phyloP scores from a whole-genome alignment of 2,113 vertebrate genomes.

The Heteronetta atricapilla region DNA sequence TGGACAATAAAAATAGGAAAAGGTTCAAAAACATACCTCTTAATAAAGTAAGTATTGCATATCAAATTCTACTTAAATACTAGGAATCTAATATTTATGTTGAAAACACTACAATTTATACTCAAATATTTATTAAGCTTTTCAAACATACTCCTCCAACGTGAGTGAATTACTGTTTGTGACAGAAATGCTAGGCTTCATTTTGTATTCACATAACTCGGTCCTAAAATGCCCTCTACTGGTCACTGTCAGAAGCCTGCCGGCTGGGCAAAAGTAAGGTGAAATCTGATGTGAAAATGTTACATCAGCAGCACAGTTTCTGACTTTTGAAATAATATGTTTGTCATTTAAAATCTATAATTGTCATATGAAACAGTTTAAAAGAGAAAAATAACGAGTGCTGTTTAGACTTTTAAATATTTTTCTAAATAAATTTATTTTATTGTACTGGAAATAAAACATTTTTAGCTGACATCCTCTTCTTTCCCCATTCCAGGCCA shows the following conservation, averaged over 20 bases:
- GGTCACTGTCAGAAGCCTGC: slow-evolving; percentile 12
- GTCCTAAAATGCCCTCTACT: slow-evolving; percentile 76
- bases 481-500: background rate
- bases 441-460: background rate
- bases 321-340: background rate
- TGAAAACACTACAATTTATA: background rate
- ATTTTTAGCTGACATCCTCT: background rate
- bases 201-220: background rate
- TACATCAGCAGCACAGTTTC: background rate
- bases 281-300: background rate
- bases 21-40: slow-evolving; percentile 48
- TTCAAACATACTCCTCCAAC: background rate
- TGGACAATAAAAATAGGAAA: background rate
- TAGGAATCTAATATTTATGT: slow-evolving; percentile 17
- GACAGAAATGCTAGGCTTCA: background rate
- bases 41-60: slow-evolving; percentile 31
- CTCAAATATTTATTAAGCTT: slow-evolving; percentile 50
- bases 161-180: background rate
- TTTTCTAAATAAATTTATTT: background rate
- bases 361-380: background rate
- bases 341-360: background rate
- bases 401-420: background rate
- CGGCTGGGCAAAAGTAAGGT: background rate
- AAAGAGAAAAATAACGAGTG: background rate
- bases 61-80: slow-evolving; percentile 29